Base-by-base conservation (phyloP, 2,113 vertebrate genomes). In the Apaloderma vittatum region DNA sequence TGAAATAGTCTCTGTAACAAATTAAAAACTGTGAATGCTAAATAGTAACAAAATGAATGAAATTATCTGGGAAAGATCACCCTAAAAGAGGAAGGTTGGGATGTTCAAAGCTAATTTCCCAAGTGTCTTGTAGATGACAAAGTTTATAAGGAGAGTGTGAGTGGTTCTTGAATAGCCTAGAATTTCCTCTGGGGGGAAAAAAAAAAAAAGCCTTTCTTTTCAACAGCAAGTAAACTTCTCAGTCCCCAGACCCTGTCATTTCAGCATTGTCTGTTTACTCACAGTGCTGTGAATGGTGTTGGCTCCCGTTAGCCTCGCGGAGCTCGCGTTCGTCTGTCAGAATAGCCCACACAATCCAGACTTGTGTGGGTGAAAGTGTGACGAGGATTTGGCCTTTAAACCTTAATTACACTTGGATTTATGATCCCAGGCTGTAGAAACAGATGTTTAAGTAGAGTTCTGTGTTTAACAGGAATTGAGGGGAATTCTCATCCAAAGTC, bases 281-380 rank as follows among this genome's bases (percentile, higher is more conserved):
- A 30, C 59, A 71, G 15, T 15, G 5, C 8, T 85, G 62, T 80
- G 34, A 51, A 10, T 9, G 8, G 20, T 68, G n/a, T 36, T 93
- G 67, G n/a, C 21, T 87, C 62, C 40, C 0, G 0, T 65, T n/a
- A 68, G 61, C 61, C 70, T 61, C 0, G 1, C 20, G 0, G 10
- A 72, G 57, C 59, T 59, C 1, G 1, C 7, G 2, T 61, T 11
- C 0, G 0, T 68, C 73, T 73, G 30, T 68, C 1, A 2, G 54
- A 49, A 61, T 46, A 34, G 27, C 30, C 17, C 58, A 46, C 37
- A n/a, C 9, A 12, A 3, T 73, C 51, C 88, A 88, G 55, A 18
- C 49, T 67, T 32, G 40, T 61, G 46, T 72, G 84, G 67, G 57
- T 93, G n/a, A 57, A 91, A 62, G 36, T 29, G 61, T 51, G 36